Base-by-base conservation (phyloP, 2,888 invertebrate genomes). In the Leptopilina syphax region DNA sequence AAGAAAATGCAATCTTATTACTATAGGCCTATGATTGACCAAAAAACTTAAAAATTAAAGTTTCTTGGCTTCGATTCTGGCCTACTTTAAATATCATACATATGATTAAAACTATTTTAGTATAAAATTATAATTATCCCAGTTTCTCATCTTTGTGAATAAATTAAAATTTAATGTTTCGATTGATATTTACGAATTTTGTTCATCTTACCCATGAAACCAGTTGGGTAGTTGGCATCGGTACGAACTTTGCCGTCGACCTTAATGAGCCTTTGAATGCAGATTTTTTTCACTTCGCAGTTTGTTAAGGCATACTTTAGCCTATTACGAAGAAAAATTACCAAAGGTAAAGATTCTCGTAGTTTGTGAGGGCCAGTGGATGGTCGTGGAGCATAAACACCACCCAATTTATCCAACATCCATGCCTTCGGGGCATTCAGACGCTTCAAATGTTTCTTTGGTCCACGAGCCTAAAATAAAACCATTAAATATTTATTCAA, bases 371-470 rank as follows among this genome's bases (percentile, higher is more conserved):
- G 99, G 81, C 99, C 99, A 85, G 98, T 96, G 91, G 97, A 97
- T 83, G 99, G 99, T 90, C 98, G 96, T 84, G 99, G 99, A 87
- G 99, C 99, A 92, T 98, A 99, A 81, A 97, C 98, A 91, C 99
- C 99, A 85, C 98, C 98, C 89, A 99, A 94, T 94, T 99, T 99
- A 95, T 99, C 99, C 95, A 99, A 95, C 99, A 99, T 99, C 99
- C 99, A 99, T 96, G 99, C 98, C 94, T 98, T 99, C 12, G 99
- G 99, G 82, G 99, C 99, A 92, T 97, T 96, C 91, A 99, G 95
- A 93, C 99, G 98, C 96, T 99, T 99, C 95, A 99, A 95, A 94
- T 99, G 99, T 94, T 99, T 99, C 93, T 98, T 99, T 70, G 98
- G 99, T 93, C 99, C 99, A 93, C 99, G 97, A 93, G 97, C 98